Conservation (phyloP, 2,113 vertebrate genomes). For the Plectropomus leopardus region DNA sequence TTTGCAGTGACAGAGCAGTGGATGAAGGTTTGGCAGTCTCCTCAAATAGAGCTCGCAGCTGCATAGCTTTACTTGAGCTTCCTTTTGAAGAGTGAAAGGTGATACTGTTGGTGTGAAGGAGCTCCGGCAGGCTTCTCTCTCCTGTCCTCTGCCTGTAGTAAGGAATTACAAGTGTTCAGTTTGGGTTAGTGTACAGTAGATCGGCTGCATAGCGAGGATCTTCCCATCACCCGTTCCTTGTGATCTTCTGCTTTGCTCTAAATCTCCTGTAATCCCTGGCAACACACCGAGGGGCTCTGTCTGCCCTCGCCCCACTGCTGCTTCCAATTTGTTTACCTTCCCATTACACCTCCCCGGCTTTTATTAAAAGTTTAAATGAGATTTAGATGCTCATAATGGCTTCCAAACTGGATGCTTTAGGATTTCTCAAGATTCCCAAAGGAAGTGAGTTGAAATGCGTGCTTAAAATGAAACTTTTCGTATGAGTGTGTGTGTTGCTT, state of each 20-base stretch:
- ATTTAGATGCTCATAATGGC: slow-evolving; percentile 13
- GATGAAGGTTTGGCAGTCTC: slow-evolving; percentile 7
- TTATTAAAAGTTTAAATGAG: slow-evolving; percentile 42
- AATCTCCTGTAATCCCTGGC: slow-evolving; percentile 62
- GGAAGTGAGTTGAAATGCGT: neutral
- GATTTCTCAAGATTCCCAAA: neutral
- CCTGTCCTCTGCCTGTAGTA: neutral
- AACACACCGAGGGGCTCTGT: slow-evolving; percentile 31
- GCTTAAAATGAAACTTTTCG: neutral
- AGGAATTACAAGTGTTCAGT: neutral
- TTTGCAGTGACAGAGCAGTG: slow-evolving; percentile 3
- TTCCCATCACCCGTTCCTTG: slow-evolving; percentile 50
- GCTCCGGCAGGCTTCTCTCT: neutral
- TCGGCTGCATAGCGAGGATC: slow-evolving; percentile 37
- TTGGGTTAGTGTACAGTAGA: slow-evolving; percentile 12
- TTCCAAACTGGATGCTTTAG: slow-evolving; percentile 8
- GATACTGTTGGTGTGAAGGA: slow-evolving; percentile 42
- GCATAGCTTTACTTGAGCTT: slow-evolving; percentile 40
- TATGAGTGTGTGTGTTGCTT: neutral
- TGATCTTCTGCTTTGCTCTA: slow-evolving; percentile 52
- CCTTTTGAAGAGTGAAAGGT: slow-evolving; percentile 56
- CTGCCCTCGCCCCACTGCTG: slow-evolving; percentile 17
- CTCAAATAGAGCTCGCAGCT: slow-evolving; percentile 33
- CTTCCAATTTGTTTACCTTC: slow-evolving; percentile 47
- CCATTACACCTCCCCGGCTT: slow-evolving; percentile 27